Percentiles rank a stretch among this genome's conserved stretches.
Conservation (phyloP, 2,888 invertebrate species). For the Drosophila stalkeri region DNA sequence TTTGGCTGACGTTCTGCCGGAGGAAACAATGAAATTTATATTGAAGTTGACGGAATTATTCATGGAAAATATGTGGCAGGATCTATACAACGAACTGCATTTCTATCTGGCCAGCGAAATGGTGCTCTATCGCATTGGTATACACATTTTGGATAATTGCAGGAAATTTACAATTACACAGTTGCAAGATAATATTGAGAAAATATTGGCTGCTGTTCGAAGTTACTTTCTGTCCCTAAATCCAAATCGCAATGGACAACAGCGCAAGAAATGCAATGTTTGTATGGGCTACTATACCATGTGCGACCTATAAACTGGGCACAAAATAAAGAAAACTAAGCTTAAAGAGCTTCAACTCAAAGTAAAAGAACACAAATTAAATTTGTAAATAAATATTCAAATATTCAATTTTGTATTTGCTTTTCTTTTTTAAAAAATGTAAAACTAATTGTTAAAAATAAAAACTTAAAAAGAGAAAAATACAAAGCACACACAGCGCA, state of each 20-base stretch:
- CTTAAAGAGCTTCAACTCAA: slow-evolving; percentile 1
- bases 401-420: slow-evolving; percentile 47
- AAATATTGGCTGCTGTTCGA: slow-evolving; percentile 49
- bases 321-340: slow-evolving; percentile 1
- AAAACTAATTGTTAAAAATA: slow-evolving; percentile 51
- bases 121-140: slow-evolving; percentile 62
- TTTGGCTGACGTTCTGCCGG: slow-evolving; percentile 44
- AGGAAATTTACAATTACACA: accelerated
- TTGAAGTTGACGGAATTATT: slow-evolving; percentile 62
- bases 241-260: slow-evolving; percentile 40
- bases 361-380: slow-evolving; percentile 32
- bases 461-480: slow-evolving; percentile 55
- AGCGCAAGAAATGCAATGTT: slow-evolving; percentile 36
- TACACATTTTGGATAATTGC: slow-evolving; percentile 39
- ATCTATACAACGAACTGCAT: slow-evolving; percentile 40
- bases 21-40: slow-evolving; percentile 34
- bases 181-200: slow-evolving; percentile 9
- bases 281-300: slow-evolving; percentile 64
- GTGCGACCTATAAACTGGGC: slow-evolving; percentile 43
- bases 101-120: slow-evolving; percentile 64
- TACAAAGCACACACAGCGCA: slow-evolving; percentile 40
- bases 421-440: slow-evolving; percentile 38
- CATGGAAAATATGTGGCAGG: slow-evolving; percentile 37
- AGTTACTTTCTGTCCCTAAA: slow-evolving; percentile 59
- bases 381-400: slow-evolving; percentile 51